Percentiles rank a stretch among this genome's conserved stretches.
Evolutionary conservation across 2,888 invertebrate genomes (phyloP).

Genomic region (Prosapia bicincta): DNA sequence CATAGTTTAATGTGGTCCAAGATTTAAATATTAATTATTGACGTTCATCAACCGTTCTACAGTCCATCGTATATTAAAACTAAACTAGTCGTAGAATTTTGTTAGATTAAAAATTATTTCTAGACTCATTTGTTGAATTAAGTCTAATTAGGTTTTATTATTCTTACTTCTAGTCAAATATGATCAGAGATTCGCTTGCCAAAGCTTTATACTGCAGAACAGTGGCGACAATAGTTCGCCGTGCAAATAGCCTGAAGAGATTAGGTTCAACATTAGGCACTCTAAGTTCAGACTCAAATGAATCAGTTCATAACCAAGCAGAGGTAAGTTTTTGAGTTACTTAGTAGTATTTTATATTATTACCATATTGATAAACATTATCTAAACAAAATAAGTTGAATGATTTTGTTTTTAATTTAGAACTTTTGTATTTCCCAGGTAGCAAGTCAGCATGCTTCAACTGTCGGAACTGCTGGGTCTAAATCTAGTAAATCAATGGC

Average conservation of each 20-base stretch:
- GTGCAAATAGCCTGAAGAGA: conserved; percentile 88
- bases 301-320: conserved; percentile 84
- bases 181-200: conserved; percentile 84
- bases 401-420: not conserved
- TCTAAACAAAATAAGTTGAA: too few relatives aligned
- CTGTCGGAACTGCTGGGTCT: conserved; percentile 74
- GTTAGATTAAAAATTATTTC: too few relatives aligned
- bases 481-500: conserved; percentile 75
- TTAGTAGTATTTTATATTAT: too few relatives aligned
- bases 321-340: conserved; percentile 48
- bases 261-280: conserved; percentile 61
- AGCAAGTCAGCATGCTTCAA: conserved; percentile 80
- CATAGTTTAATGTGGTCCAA: too few relatives aligned
- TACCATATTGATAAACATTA: not conserved
- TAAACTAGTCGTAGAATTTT: too few relatives aligned
- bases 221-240: conserved; percentile 87
- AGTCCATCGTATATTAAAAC: too few relatives aligned
- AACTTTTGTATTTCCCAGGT: conserved; percentile 46
- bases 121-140: too few relatives aligned
- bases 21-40: too few relatives aligned
- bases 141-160: too few relatives aligned
- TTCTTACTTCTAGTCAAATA: conserved; percentile 59
- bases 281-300: conserved; percentile 86
- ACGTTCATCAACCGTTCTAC: too few relatives aligned
- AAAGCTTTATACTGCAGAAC: conserved; percentile 93